Evolutionary conservation across 1,140 invertebrate species (phyloP).

Genomic region (Oreohelix idahoensis): DNA sequence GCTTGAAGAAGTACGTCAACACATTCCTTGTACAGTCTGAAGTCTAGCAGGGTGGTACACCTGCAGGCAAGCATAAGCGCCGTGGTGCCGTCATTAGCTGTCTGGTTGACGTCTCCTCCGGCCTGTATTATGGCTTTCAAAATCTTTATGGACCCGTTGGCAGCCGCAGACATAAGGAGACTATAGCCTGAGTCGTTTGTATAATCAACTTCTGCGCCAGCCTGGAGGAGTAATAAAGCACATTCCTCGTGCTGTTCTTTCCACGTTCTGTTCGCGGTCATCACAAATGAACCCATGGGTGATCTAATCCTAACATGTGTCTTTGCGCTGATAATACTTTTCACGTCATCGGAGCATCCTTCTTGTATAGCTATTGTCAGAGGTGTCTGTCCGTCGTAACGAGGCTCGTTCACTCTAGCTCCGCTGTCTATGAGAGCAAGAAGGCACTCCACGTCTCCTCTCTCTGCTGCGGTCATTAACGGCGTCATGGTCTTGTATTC

Average conservation of each 20-base stretch:
- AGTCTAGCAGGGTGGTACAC: background rate
- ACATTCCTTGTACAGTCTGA: background rate
- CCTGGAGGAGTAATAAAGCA: background rate
- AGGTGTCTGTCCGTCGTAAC: background rate
- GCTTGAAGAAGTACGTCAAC: background rate
- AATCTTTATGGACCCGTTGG: background rate
- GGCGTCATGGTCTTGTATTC: background rate
- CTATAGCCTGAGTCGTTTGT: background rate
- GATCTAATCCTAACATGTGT: background rate
- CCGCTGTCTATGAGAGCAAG: background rate
- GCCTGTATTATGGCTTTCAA: background rate
- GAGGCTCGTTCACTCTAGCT: background rate
- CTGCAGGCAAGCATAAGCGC: background rate
- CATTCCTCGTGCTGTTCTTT: conserved; percentile 2
- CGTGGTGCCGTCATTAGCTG: background rate
- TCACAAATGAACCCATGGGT: conserved; percentile 3
- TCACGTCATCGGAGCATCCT: background rate
- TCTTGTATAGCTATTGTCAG: conserved; percentile 3
- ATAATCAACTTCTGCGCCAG: background rate
- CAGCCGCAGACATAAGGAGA: conserved; percentile 1
- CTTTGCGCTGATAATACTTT: background rate
- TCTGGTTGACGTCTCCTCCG: conserved; percentile 1
- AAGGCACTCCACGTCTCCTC: background rate
- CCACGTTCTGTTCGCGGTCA: conserved; percentile 1
- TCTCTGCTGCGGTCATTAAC: background rate